Base-by-base conservation (phyloP, 2,113 vertebrate genomes). In the rabbit (Oryctolagus cuniculus) region DNA sequence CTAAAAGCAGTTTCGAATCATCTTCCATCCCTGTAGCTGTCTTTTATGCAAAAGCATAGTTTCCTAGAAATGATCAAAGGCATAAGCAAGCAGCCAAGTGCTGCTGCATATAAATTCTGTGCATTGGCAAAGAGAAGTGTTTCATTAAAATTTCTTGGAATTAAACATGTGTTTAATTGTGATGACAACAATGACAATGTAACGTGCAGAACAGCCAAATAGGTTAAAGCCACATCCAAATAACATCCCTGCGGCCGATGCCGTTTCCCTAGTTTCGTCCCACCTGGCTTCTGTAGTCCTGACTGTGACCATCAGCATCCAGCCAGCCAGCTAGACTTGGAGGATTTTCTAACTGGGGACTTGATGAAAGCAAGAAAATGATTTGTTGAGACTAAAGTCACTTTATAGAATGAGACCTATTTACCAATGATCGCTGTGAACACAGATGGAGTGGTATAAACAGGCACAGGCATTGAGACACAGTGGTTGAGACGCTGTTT, bases 121-220 rank as follows among this genome's bases (percentile, higher is more conserved):
- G 44, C 61, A 92, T 29, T 82, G 92, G 58, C 77, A 85, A 93
- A 90, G 70, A 73, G n/a, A 93, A 94, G 24, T 10, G 34, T 49
- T 96, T 92, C 93, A 44, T 93, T 81, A 77, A 96, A 95, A 77
- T 93, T 34, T 21, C 15, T 84, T 69, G 11, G 64, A 90, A 87
- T 93, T 64, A 92, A 78, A 38, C 72, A 9, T 78, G 24, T 93
- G 27, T 70, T 88, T 87, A 89, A 93, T 74, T 81, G 24, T 88
- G 9, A 66, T 82, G 93, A 61, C 6, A 69, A n/a, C 81, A 55
- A 29, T 55, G 73, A 92, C 27, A 27, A 2, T 49, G 27, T 67
- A 81, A 69, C 10, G 22, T 63, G 44, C 21, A 70, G 51, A 79
- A 88, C 19, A 82, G 55, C 77, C 67, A 92, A 49, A 36, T 19